A percentile compares a stretch with the other conserved stretches of the same genome.
Conservation (phyloP, 2,797 vertebrate genomes). For the Ara ararauna region DNA sequence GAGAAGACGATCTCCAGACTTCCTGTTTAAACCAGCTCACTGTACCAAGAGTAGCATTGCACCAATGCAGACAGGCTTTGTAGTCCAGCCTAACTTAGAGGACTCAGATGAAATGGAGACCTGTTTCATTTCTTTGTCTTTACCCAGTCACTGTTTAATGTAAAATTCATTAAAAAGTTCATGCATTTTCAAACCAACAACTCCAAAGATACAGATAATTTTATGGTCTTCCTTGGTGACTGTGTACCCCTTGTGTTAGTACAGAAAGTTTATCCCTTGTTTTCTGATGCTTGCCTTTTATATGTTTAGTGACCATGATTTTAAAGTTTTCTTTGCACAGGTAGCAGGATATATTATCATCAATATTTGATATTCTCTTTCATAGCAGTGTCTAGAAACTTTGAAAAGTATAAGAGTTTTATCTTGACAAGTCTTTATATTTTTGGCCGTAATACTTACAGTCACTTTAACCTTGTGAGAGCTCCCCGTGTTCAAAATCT, state of each 20-base stretch:
- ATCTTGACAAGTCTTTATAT: neutral
- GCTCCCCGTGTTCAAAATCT: neutral
- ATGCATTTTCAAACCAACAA: neutral
- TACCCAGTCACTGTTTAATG: conserved; percentile 54
- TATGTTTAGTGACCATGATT: neutral
- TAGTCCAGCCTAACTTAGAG: conserved; percentile 30
- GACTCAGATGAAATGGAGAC: conserved; percentile 34
- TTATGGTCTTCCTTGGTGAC: neutral
- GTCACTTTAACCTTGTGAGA: neutral
- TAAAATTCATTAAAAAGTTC: conserved; percentile 47
- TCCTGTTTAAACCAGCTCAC: conserved; percentile 53
- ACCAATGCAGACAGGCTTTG: conserved; percentile 55
- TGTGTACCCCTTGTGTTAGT: neutral
- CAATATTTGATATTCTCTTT: neutral
- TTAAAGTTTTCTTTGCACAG: neutral
- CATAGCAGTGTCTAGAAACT: neutral
- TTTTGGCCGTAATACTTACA: neutral
- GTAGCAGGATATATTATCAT: neutral
- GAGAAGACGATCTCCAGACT: conserved; percentile 64
- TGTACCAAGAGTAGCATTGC: conserved; percentile 21
- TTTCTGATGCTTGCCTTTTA: neutral
- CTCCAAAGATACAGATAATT: conserved; percentile 8
- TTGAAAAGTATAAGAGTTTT: neutral
- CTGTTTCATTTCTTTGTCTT: conserved; percentile 67
- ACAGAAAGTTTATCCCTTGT: neutral